Conservation (phyloP, 2,113 vertebrate species). For the Ondatra zibethicus region DNA sequence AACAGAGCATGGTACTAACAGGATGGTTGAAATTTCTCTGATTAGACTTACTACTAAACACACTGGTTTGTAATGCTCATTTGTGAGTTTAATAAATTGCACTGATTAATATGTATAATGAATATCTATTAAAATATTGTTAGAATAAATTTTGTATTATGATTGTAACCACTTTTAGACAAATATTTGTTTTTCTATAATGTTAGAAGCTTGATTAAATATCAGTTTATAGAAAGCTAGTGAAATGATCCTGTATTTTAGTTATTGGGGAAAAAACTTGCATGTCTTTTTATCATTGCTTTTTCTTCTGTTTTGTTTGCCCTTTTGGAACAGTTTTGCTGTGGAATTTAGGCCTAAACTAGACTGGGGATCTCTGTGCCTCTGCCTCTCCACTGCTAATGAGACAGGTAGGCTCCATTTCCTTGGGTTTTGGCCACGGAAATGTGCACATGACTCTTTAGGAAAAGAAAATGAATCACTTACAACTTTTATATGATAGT, state of each 20-base stretch:
- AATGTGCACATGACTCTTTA: background rate
- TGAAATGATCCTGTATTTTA: background rate
- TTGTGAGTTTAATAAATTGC: conserved; percentile 70
- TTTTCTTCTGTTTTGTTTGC: background rate
- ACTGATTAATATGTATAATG: conserved; percentile 64
- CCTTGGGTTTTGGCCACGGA: background rate
- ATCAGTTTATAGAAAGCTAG: background rate
- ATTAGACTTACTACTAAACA: conserved; percentile 37
- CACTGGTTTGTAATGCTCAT: conserved; percentile 51
- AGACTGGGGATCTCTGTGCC: no score
- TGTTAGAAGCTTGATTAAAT: background rate
- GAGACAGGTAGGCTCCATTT: background rate
- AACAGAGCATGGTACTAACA: background rate
- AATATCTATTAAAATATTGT: conserved; percentile 44
- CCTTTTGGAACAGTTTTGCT: background rate
- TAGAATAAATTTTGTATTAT: background rate
- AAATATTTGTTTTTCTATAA: background rate
- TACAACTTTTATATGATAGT: background rate
- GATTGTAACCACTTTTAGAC: background rate
- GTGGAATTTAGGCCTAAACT: background rate
- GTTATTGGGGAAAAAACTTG: background rate
- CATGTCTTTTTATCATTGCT: background rate
- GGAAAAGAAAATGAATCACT: background rate
- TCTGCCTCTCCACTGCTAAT: background rate
- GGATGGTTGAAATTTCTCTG: background rate